Evolutionary conservation across 2,888 invertebrate species (phyloP).

Genomic region (Tubulanus polymorphus): DNA sequence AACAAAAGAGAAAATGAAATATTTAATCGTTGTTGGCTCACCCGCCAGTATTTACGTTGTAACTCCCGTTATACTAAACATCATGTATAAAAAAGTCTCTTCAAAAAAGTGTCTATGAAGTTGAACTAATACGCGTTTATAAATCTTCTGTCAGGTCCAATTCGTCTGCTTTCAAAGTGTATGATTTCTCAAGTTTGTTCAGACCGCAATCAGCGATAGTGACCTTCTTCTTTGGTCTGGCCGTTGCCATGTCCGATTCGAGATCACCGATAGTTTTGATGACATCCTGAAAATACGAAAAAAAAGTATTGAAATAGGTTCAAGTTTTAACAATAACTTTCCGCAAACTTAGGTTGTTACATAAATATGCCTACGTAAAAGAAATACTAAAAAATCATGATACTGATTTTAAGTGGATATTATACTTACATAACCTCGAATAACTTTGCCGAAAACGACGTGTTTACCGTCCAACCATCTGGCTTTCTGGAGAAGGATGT

Average conservation of each 20-base stretch:
- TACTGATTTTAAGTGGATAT: slow-evolving; percentile 7
- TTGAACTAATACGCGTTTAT: too few relatives aligned
- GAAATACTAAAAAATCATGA: too few relatives aligned
- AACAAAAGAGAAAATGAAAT: too few relatives aligned
- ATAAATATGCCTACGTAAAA: too few relatives aligned
- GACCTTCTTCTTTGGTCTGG: slow-evolving; percentile 41
- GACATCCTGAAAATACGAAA: slow-evolving; percentile 19
- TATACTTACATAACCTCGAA: slow-evolving; percentile 46
- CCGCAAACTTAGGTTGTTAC: too few relatives aligned
- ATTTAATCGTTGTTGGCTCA: too few relatives aligned
- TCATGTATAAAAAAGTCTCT: too few relatives aligned
- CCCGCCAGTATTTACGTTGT: too few relatives aligned
- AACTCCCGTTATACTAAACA: too few relatives aligned
- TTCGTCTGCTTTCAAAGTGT: slow-evolving; percentile 35
- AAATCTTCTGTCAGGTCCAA: slow-evolving; percentile 28
- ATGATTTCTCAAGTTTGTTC: slow-evolving; percentile 34
- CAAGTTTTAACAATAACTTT: too few relatives aligned
- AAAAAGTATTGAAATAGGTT: background rate
- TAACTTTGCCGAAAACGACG: slow-evolving; percentile 52
- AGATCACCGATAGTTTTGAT: slow-evolving; percentile 35
- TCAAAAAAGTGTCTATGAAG: too few relatives aligned
- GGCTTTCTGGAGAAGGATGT: slow-evolving; percentile 47
- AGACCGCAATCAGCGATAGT: slow-evolving; percentile 41
- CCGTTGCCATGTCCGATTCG: slow-evolving; percentile 28
- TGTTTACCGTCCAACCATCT: slow-evolving; percentile 52